Conservation (phyloP, 2,113 vertebrate species). For the Pionites leucogaster region DNA sequence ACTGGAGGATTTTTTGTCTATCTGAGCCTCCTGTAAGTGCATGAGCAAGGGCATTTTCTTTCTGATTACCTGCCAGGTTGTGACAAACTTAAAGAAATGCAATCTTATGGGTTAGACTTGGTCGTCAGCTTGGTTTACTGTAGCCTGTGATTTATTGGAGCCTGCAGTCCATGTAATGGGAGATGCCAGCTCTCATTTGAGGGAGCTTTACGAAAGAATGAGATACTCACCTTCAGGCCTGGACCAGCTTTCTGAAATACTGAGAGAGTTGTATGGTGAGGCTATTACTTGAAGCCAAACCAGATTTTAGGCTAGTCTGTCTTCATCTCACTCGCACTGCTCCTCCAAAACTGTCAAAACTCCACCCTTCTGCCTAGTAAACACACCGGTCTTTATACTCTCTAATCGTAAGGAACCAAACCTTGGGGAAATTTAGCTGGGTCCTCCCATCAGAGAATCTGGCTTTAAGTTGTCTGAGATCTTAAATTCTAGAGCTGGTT, state of each 20-base stretch:
- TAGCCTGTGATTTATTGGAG: conserved; percentile 37
- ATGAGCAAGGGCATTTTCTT: background rate
- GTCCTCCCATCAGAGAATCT: background rate
- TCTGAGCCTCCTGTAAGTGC: background rate
- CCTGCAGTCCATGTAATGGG: conserved; percentile 2
- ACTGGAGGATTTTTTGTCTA: background rate
- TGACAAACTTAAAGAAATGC: conserved; percentile 26
- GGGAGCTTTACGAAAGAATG: background rate
- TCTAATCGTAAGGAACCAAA: background rate
- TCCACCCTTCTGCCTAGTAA: background rate
- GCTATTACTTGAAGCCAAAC: background rate
- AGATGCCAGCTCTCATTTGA: conserved; percentile 34
- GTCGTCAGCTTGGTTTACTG: conserved; percentile 33
- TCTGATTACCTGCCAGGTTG: conserved; percentile 4
- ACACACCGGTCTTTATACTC: background rate
- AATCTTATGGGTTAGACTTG: background rate
- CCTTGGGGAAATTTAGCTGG: background rate
- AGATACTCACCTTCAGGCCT: background rate
- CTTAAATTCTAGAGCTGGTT: background rate
- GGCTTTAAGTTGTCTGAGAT: background rate
- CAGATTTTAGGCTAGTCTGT: background rate
- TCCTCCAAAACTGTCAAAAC: background rate
- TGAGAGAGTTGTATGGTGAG: background rate
- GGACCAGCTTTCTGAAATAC: background rate
- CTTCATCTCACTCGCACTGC: background rate